Evolutionary conservation across 2,797 vertebrate genomes (phyloP), one percentile per base, ranked within the genome.

Genomic region (Tamandua tetradactyla): DNA sequence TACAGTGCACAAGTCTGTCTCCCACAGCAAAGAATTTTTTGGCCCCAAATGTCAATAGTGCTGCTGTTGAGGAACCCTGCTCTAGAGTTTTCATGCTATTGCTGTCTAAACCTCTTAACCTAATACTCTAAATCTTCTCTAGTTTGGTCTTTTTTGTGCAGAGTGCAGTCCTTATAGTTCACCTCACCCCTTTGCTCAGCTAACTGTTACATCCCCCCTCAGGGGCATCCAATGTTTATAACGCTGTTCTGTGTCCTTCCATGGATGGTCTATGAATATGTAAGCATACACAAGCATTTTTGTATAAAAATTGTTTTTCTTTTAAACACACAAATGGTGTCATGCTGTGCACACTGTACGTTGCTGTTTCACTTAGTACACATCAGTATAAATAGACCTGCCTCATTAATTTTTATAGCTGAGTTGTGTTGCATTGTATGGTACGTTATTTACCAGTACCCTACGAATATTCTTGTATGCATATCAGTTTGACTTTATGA

Each of bases 51-150:
- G 25, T 81, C 42, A 80, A 0, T 52, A 75, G 47, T 93, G 78
- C 22, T 13, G 15, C 37, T 87, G 71, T 59, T 78, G 87, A 82
- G 62, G 91, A 86, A 22, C 42, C n/a, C 42, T 78, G 61, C 91
- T 91, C 76, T 61, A 72, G 79, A 96, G 55, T 87, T 47, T 84
- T 35, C 18, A 30, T 69, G n/a, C 49, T 87, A 8, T 89, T 69
- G n/a, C 49, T 87, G 8, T 89, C 30, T 72, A 27, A 47, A 76
- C 23, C 47, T 94, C 55, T 88, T 80, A 71, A 59, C 47, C 30
- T 42, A 22, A 42, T 10, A 57, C 40, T 32, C 42, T 57, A 66
- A n/a, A 5, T 76, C 37, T 90, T 75, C 79, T 78, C 25, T 66
- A 82, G 55, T 30, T 42, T 2, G 52, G 14, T 55, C 37, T 52